Percentiles rank a stretch among this genome's conserved stretches.
Evolutionary conservation across 2,113 vertebrate genomes (phyloP).

Genomic region (Epinephelus moara): DNA sequence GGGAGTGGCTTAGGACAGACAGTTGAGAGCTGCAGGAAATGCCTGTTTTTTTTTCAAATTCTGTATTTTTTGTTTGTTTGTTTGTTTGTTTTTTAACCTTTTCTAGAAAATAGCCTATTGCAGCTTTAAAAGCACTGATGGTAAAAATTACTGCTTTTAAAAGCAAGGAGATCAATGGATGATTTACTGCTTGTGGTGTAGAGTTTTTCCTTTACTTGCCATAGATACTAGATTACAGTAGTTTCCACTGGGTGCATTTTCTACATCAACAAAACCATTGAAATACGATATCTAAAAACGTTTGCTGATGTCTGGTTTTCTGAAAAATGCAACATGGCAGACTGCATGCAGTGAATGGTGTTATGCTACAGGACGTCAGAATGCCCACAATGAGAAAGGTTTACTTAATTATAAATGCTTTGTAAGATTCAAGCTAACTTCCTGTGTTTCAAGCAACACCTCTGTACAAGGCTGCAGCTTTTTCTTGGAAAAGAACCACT

Average conservation of each 20-base stretch:
- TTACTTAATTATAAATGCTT: too few species aligned
- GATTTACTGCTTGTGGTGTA: background rate
- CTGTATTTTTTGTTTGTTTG: too few species aligned
- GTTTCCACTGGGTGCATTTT: background rate
- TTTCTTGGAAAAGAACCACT: background rate
- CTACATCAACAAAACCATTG: background rate
- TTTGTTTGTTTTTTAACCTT: too few species aligned
- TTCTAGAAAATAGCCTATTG: too few species aligned
- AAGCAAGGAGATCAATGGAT: background rate
- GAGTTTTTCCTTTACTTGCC: too few species aligned
- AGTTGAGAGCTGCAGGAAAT: too few species aligned
- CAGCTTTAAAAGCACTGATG: background rate
- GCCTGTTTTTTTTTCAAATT: too few species aligned
- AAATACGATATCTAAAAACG: too few species aligned
- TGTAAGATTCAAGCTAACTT: background rate
- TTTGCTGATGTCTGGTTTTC: too few species aligned
- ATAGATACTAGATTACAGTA: background rate
- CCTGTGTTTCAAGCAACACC: background rate
- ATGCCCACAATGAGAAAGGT: background rate
- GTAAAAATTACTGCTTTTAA: background rate
- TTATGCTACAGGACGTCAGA: background rate
- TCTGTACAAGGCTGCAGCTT: background rate
- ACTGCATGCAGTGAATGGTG: background rate
- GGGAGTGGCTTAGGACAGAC: too few species aligned
- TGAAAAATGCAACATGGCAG: background rate